Conservation (phyloP, 2,113 vertebrate species). For the Lophochroa leadbeateri region DNA sequence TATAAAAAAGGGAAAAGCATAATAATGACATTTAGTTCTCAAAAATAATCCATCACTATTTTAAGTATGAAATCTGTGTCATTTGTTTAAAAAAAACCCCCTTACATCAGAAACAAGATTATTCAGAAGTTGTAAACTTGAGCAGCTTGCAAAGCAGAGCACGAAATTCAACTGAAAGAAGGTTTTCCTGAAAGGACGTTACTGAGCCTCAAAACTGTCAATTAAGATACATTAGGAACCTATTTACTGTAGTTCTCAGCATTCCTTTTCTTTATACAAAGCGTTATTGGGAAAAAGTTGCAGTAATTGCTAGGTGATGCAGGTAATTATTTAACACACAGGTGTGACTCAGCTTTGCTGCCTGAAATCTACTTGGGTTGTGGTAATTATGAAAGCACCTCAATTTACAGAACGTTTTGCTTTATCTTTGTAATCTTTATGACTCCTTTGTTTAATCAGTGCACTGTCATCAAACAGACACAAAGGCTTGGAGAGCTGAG, state of each 20-base stretch:
- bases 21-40: conserved; percentile 58
- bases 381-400: conserved; percentile 10
- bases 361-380: conserved; percentile 6
- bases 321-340: conserved; percentile 18
- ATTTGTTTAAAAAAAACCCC: conserved; percentile 15
- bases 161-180: conserved; percentile 15
- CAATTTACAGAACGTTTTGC: not conserved
- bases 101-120: conserved; percentile 1
- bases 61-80: conserved; percentile 36
- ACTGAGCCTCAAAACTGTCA: conserved; percentile 13
- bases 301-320: not conserved
- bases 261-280: conserved; percentile 11
- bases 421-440: not conserved
- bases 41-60: conserved; percentile 36
- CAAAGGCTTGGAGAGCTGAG: not conserved
- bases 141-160: conserved; percentile 19
- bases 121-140: conserved; percentile 34
- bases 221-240: not conserved
- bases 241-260: not conserved
- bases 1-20: conserved; percentile 45
- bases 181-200: not conserved
- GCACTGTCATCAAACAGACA: not conserved
- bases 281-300: not conserved
- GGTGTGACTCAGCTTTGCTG: not conserved
- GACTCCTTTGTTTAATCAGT: conserved; percentile 13